Base-by-base conservation (phyloP, 2,888 invertebrate species). In the Galerucella calmariensis region DNA sequence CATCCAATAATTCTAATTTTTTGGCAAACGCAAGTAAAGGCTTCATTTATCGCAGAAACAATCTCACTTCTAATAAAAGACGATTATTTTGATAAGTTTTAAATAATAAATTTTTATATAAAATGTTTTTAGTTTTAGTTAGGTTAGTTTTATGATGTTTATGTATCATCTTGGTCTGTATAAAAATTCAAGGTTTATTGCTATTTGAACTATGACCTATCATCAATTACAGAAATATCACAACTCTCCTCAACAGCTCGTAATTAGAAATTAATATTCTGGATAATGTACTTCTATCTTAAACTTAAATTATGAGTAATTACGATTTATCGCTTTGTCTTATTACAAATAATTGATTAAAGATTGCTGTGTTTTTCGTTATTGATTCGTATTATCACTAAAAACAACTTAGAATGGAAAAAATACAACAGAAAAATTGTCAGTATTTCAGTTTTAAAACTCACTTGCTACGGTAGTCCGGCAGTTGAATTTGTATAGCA, bases 181-280 rank as follows among this genome's bases (percentile, higher is more conserved):
- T 14, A n/a, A 14, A 3, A 51, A 51, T 51, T 51, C 51, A 51
- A 51, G 51, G 51, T 51, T 51, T 51, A 51, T 51, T 51, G 51
- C n/a, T 51, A n/a, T 51, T 51, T 51, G 51, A 51, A 51, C 51
- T 51, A 51, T 51, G n/a, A 51, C 51, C 51, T 51, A 51, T 51
- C 51, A 51, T 51, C n/a, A 14, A 51, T 51, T 51, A 51, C n/a
- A n/a, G 5, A n/a, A 51, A n/a, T 51, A 51, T 51, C 51, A 51
- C n/a, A n/a, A 51, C 8, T n/a, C 51, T 51, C 51, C n/a, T 51
- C n/a, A 51, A 51, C n/a, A 8, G 14, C n/a, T 51, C 8, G n/a
- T 51, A 51, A 51, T 51, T 51, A 51, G 51, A 51, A 51, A 51
- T 51, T 51, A 51, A 51, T 51, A 51, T 51, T 51, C 51, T 51